Evolutionary conservation across 1,140 invertebrate species (phyloP).

Genomic region (Pseudachorutes palmiensis): DNA sequence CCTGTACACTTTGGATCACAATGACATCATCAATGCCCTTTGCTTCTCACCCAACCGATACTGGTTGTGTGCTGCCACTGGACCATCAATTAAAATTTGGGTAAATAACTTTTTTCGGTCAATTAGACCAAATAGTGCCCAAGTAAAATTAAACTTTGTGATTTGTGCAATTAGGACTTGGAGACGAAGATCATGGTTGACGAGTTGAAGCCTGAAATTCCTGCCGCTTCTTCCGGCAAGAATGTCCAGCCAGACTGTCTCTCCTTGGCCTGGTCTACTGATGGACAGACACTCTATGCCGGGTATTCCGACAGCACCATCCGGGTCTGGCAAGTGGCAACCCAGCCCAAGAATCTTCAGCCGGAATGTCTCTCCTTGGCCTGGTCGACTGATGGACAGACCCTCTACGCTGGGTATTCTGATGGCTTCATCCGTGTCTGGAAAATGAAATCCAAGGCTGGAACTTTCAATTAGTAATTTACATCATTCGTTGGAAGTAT

Average conservation of each 20-base stretch:
- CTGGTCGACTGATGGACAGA: slow-evolving; percentile 99
- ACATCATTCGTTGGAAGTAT: no score
- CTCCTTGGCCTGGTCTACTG: slow-evolving; percentile 96
- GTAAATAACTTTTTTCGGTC: slow-evolving; percentile 42
- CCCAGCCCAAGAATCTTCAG: slow-evolving; percentile 79
- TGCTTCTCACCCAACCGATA: slow-evolving; percentile 99
- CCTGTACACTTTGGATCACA: slow-evolving; percentile 95
- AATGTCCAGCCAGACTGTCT: slow-evolving; percentile 90
- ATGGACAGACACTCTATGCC: slow-evolving; percentile 97
- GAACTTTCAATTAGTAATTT: no score
- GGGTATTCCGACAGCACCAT: slow-evolving; percentile 98
- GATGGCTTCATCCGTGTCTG: slow-evolving; percentile 97
- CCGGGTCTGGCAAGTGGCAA: slow-evolving; percentile 99
- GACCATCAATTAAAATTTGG: slow-evolving; percentile 98
- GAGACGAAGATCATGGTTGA: slow-evolving; percentile 99
- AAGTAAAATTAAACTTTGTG: slow-evolving; percentile 16
- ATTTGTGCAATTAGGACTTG: slow-evolving; percentile 63
- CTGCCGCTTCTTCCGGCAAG: slow-evolving; percentile 56
- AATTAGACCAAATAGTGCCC: no score
- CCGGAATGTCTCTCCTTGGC: slow-evolving; percentile 95
- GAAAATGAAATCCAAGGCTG: no score
- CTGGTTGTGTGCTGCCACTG: slow-evolving; percentile 99
- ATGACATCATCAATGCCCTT: slow-evolving; percentile 94
- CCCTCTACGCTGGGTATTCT: slow-evolving; percentile 96
- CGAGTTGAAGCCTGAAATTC: slow-evolving; percentile 91